Base-by-base conservation (phyloP, 92 coral and sea anemone genomes). In the Bergia sp. region DNA sequence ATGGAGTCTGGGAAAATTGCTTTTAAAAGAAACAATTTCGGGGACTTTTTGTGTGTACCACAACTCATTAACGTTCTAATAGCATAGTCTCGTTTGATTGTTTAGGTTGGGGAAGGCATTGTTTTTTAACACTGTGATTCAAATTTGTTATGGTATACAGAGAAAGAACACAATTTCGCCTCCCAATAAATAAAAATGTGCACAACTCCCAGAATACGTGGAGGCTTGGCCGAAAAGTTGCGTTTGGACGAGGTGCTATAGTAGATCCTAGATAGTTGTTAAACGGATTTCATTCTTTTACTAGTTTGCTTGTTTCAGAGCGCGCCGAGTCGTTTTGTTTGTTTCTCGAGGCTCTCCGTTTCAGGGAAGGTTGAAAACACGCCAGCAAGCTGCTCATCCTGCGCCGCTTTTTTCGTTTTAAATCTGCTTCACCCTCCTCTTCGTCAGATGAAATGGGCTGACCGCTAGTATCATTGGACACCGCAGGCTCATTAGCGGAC, bases 251-350 rank as follows among this genome's bases (percentile, higher is more conserved):
- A 57, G 69, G 20, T 3, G 7, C 69, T 16, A 20, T 18, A 2
- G 41, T 42, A 40, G 1, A 13, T 41, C 1, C 15, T 76, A 29
- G 29, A 4, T 1, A 4, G 10, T 38, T 73, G 77, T 38, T 7
- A 73, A 37, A 37, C 10, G 47, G 3, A 29, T 12, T 8, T 84
- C 64, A 69, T 50, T 84, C 87, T 45, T 84, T 84, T 38, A 71
- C 87, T 41, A 84, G 78, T 67, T 84, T 71, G 79, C 79, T 84
- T 45, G 78, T 71, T 84, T 84, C 87, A 7, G 77, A 84, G 10
- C 45, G 87, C 7, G 79, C 57, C 4, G 79, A 15, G 5, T 71
- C 87, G 45, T 45, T 71, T 23, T 11, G 87, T 45, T 10, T 84
- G 43, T 69, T 69, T 20, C 65, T 47, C 2, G 87, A 71, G 43